Evolutionary conservation across 2,113 vertebrate genomes (phyloP).

Genomic region (Gambusia affinis): DNA sequence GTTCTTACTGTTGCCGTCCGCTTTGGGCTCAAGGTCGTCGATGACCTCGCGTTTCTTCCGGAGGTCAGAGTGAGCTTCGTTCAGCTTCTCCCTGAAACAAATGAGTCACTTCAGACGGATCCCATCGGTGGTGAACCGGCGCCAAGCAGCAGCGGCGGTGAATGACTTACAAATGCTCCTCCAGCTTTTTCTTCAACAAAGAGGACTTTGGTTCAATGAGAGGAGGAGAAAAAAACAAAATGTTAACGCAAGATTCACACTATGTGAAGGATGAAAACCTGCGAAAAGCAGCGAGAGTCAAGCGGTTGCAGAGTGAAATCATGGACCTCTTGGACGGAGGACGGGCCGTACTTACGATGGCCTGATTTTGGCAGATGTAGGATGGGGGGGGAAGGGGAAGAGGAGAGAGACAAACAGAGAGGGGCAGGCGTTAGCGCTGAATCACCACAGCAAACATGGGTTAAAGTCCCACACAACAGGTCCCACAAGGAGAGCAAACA

Average conservation of each 20-base stretch:
- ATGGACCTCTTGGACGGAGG: constrained; percentile 57
- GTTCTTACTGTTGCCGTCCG: constrained; percentile 82
- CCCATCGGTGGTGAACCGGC: not conserved
- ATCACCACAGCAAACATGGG: constrained; percentile 76
- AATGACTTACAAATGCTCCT: constrained; percentile 89
- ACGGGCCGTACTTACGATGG: constrained; percentile 81
- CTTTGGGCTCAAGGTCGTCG: constrained; percentile 86
- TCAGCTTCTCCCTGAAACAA: constrained; percentile 85
- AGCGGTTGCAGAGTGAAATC: constrained; percentile 60
- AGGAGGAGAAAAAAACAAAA: not conserved
- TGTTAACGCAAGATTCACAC: not conserved
- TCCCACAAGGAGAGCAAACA: constrained; percentile 24
- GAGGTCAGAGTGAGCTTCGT: constrained; percentile 89
- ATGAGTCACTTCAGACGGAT: not conserved
- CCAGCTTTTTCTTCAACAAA: constrained; percentile 88
- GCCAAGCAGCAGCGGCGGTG: not conserved
- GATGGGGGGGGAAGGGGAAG: constrained; percentile 37
- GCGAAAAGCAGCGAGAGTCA: constrained; percentile 32
- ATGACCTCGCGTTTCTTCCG: constrained; percentile 89
- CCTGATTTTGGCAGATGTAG: constrained; percentile 77
- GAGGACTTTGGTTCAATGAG: constrained; percentile 77
- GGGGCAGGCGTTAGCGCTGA: constrained; percentile 71
- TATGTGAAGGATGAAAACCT: not conserved
- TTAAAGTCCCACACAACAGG: constrained; percentile 57
- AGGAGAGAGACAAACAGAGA: constrained; percentile 70